Evolutionary conservation across 2,797 vertebrate species (phyloP), one percentile per base, ranked within the genome.

Genomic region (Aulostomus chinensis): DNA sequence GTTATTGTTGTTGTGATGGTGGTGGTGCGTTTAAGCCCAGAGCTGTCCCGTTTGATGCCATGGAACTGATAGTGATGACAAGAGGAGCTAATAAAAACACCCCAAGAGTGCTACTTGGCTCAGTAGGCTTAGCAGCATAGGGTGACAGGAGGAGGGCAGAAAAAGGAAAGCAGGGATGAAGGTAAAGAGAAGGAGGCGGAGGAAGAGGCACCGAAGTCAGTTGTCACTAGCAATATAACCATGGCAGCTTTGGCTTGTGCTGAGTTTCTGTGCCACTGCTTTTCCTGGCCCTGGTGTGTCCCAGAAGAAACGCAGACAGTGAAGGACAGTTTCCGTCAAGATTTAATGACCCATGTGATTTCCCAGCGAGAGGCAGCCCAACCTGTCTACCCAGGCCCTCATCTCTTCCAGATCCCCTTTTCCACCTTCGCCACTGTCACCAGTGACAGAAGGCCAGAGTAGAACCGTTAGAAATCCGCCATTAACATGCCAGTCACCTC

Each of bases 301-400:
- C 69, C 76, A 55, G 69, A 68, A 73, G 48, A 80, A 73, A 69
- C 3, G 21, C 56, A 81, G 88, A 91, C 86, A 88, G 86, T 80
- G 24, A 89, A 91, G 88, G 90, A 91, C 84, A 60, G 67, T 69
- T 84, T 69, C 83, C 76, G 68, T 91, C 88, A 89, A 73, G 59
- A 78, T 81, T 81, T 88, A 88, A 88, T 91, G 88, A 91, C 86
- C 88, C 76, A 31, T 89, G 77, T 87, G 78, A 88, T 86, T 88
- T 80, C 68, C 76, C 53, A 14, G 79, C 6, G 7, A 77, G 68
- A 73, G 77, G 75, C 70, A 67, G 67, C 58, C 58, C 36, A 30
- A 51, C 63, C 71, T 36, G 68, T 83, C 78, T 87, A 81, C 59
- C 58, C 32, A 47, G 73, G 80, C 76, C 48, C 51, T 64, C 8